These are phyloP conservation scores for Aulostomus chinensis DNA, from an alignment of 2,797 vertebrate species.

Conservation along the genomic window DNA sequence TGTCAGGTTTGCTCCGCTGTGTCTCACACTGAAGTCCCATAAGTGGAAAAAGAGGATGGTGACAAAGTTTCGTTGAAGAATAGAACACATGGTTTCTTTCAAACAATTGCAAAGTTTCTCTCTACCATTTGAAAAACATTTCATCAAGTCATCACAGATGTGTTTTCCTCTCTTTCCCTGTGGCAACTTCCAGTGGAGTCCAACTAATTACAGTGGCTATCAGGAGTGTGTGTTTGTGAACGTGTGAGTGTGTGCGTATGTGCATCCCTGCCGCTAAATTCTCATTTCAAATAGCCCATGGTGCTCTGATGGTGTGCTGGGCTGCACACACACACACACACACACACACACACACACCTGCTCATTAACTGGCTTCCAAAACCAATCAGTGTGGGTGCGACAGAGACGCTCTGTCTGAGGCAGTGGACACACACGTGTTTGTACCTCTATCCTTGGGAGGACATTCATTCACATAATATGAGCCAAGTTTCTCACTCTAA, in stretches of 20 bases:
- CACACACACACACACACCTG: slow-evolving; percentile 45
- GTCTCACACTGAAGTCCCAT: no score
- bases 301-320: slow-evolving; percentile 55
- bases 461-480: background rate
- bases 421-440: background rate
- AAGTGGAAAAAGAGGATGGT: no score
- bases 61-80: no score
- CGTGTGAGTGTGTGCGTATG: slow-evolving; percentile 23
- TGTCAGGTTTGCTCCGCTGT: no score
- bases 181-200: slow-evolving; percentile 71
- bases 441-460: background rate
- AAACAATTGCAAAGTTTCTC: no score
- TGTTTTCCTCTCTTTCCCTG: slow-evolving; percentile 42
- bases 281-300: slow-evolving; percentile 78
- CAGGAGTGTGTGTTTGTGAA: slow-evolving; percentile 27
- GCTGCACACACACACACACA: slow-evolving; percentile 26
- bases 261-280: slow-evolving; percentile 67
- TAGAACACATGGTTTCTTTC: no score
- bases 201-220: slow-evolving; percentile 78
- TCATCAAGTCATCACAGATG: slow-evolving; percentile 47
- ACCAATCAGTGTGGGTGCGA: slow-evolving; percentile 60
- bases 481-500: no score
- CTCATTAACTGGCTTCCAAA: slow-evolving; percentile 71
- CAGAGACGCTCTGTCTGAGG: slow-evolving; percentile 51
- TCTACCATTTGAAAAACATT: no score